These are phyloP conservation scores for Pomatorhinus ruficollis DNA, from an alignment of 2,113 vertebrate species.

Conservation along the genomic window DNA sequence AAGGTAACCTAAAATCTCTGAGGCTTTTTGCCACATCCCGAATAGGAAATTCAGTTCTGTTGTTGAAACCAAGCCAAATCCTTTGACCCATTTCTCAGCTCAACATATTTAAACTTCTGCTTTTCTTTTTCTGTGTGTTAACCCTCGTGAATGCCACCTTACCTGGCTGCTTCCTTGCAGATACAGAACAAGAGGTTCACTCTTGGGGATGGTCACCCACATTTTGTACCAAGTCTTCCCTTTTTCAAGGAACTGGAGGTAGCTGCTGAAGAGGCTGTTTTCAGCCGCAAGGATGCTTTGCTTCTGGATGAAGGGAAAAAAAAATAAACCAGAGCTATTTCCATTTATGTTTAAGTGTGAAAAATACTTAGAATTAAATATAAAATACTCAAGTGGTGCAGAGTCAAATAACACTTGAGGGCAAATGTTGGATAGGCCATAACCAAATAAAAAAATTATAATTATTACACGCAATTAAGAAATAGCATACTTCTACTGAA, in stretches of 20 bases:
- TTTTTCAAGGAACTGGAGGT: slow-evolving; percentile 84
- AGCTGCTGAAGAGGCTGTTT: slow-evolving; percentile 80
- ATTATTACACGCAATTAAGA: neutral
- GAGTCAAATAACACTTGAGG: neutral
- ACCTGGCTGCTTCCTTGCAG: slow-evolving; percentile 85
- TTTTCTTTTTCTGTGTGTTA: neutral
- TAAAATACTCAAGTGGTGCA: neutral
- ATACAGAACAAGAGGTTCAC: slow-evolving; percentile 83
- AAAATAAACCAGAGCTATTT: neutral
- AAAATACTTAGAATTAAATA: neutral
- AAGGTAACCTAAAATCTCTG: neutral
- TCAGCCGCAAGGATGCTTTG: slow-evolving; percentile 71
- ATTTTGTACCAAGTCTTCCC: slow-evolving; percentile 84
- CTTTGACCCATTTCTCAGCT: slow-evolving; percentile 55
- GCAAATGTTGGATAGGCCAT: neutral
- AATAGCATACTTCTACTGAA: neutral
- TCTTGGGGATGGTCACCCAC: slow-evolving; percentile 82
- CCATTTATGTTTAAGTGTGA: neutral
- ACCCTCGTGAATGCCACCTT: neutral
- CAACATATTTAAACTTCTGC: neutral
- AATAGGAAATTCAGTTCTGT: slow-evolving; percentile 4
- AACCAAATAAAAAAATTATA: neutral
- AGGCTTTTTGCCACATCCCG: neutral
- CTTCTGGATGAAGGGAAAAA: slow-evolving; percentile 68
- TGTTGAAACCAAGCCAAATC: slow-evolving; percentile 55